Evolutionary conservation across 2,888 invertebrate genomes (phyloP).

Genomic region (Pollenia griseotomentosa): DNA sequence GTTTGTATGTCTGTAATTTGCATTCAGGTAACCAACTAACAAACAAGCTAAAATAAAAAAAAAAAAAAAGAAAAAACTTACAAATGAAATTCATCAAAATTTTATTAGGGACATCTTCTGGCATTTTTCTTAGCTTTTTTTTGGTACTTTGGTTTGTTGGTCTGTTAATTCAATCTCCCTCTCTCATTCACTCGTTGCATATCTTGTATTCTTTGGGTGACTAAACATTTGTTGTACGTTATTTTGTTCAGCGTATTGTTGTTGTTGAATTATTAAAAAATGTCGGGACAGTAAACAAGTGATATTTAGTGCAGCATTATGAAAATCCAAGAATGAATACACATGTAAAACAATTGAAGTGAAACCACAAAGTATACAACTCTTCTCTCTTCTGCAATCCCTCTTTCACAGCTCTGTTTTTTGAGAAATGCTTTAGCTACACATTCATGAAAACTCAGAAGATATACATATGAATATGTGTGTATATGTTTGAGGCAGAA

Average conservation of each 20-base stretch:
- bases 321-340: conserved; percentile 41
- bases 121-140: neutral
- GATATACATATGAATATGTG: too few species aligned
- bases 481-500: neutral
- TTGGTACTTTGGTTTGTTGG: neutral
- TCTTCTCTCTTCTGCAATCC: neutral
- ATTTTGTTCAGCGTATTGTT: conserved; percentile 38
- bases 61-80: conserved; percentile 2
- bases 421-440: too few species aligned
- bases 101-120: conserved; percentile 64
- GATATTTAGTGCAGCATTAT: conserved; percentile 64
- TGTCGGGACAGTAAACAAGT: conserved; percentile 59
- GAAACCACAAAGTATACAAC: conserved; percentile 48
- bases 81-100: conserved; percentile 68
- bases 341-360: conserved; percentile 53
- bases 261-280: conserved; percentile 61
- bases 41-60: conserved; percentile 2
- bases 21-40: conserved; percentile 22
- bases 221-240: conserved; percentile 27
- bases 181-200: neutral
- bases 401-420: neutral
- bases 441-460: too few species aligned
- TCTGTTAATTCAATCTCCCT: neutral
- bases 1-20: conserved; percentile 12
- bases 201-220: neutral